Base-by-base conservation (phyloP, 2,797 vertebrate species). In the Halcyon badia region DNA sequence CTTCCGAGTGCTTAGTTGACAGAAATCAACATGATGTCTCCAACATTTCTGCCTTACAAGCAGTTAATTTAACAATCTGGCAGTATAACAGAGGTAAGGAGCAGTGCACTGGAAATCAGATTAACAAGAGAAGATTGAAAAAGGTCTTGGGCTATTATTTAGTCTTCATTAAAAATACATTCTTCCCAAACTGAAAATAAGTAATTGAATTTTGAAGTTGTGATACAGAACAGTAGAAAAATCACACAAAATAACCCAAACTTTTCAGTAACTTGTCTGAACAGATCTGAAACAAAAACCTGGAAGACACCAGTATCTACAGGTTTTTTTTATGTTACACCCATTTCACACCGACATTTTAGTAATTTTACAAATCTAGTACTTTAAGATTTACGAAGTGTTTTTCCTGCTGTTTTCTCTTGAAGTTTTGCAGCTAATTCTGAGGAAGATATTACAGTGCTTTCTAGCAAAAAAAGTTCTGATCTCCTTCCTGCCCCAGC, bases 291-390 rank as follows among this genome's bases (percentile, higher is more conserved):
- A 93, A 68, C 8, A 51, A 79, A 60, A 75, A 31, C 15, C 1
- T n/a, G 9, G 24, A 80, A 46, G 46, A 58, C 2, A 20, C 2
- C 10, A 18, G 6, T 9, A 31, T 20, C 30, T 62, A 0, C 7
- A 39, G 42, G 42, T 7, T 4, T 39, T 44, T 82, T 78, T 20
- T 9, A 48, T 15, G 10, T 30, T 30, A 51, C 17, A 46, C 4
- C 4, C 17, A 21, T 30, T 93, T 70, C 33, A 82, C 16, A 28
- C 10, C 46, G 35, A 24, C 17, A 28, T 71, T 39, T 70, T 19
- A 77, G 8, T 25, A 61, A 52, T 37, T 39, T 21, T 33, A 65
- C 7, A 49, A 20, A 80, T 6, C 14, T 30, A 56, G 10, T 57
- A n/a, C 69, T 83, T 91, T 71, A 76, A 56, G 14, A 57, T 48